These are phyloP conservation scores for Muricea muricata DNA, from an alignment of 92 coral and sea anemone genomes.

Conservation along the genomic window DNA sequence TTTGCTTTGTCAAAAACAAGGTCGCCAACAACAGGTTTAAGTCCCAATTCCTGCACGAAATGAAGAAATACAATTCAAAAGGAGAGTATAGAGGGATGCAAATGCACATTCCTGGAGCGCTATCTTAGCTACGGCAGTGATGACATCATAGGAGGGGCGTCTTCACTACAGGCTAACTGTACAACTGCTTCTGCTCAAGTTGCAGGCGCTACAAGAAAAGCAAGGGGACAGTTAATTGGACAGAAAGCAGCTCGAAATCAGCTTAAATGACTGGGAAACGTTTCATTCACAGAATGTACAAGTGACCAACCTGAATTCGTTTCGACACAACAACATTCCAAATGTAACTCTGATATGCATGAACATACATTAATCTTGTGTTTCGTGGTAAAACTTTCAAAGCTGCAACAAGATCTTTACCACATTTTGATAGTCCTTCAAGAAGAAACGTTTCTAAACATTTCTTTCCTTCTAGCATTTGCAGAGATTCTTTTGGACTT, in stretches of 20 bases:
- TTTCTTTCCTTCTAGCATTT: constrained; percentile 66
- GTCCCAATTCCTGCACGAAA: constrained; percentile 81
- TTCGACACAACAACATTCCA: constrained; percentile 88
- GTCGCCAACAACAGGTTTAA: constrained; percentile 78
- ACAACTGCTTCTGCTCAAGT: too few species aligned
- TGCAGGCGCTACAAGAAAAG: too few species aligned
- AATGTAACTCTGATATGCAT: constrained; percentile 94
- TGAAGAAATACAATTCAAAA: too few species aligned
- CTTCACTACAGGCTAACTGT: too few species aligned
- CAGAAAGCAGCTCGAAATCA: too few species aligned
- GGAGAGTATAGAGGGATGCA: too few species aligned
- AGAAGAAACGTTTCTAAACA: constrained; percentile 81
- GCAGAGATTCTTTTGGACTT: constrained; percentile 77
- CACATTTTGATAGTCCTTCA: constrained; percentile 79
- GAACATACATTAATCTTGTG: constrained; percentile 93
- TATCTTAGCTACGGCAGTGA: too few species aligned
- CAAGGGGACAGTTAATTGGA: too few species aligned
- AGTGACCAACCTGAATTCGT: constrained; percentile 79
- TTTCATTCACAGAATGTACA: neutral
- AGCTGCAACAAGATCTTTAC: constrained; percentile 81
- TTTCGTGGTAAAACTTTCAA: constrained; percentile 83
- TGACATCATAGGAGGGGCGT: too few species aligned
- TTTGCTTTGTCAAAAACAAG: constrained; percentile 49
- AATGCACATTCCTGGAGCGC: too few species aligned
- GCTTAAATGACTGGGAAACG: too few species aligned